These are phyloP conservation scores for Limonius californicus DNA, from an alignment of 1,140 invertebrate species.

Conservation along the genomic window DNA sequence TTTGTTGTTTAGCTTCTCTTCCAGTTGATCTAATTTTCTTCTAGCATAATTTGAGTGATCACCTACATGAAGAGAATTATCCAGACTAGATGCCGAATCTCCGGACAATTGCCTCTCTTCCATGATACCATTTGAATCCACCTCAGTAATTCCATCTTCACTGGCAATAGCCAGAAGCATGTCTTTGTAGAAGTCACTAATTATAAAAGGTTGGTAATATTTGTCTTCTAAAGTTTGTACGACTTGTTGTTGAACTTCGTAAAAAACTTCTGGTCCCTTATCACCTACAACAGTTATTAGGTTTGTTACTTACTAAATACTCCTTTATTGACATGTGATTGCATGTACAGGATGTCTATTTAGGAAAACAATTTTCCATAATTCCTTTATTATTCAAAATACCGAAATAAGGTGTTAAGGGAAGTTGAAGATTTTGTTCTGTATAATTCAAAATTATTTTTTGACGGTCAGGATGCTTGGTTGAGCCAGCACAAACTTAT, in stretches of 20 bases:
- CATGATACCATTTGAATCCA: constrained; percentile 39
- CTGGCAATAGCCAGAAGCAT: constrained; percentile 67
- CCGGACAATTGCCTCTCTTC: constrained; percentile 54
- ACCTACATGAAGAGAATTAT: constrained; percentile 58
- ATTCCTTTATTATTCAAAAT: background rate
- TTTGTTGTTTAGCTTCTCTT: constrained; percentile 76
- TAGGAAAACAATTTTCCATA: background rate
- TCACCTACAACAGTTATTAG: constrained; percentile 55
- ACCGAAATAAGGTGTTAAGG: no score
- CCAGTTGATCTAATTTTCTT: constrained; percentile 74
- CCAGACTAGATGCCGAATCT: constrained; percentile 50
- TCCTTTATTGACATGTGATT: no score
- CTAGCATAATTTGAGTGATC: constrained; percentile 82
- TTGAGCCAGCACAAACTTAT: no score
- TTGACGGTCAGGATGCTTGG: no score
- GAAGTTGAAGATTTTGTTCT: no score
- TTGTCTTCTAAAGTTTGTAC: constrained; percentile 77
- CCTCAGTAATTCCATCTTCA: constrained; percentile 56
- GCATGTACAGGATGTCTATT: no score
- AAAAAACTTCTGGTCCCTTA: constrained; percentile 85
- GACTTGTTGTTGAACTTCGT: constrained; percentile 78
- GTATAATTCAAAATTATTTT: no score
- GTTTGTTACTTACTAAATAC: no score
- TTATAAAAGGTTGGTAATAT: constrained; percentile 83
- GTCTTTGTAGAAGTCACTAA: constrained; percentile 79